Percentiles rank a stretch among this genome's conserved stretches.
These are phyloP conservation scores for Geococcyx californianus DNA, from an alignment of 2,113 vertebrate species.

Conservation along the genomic window DNA sequence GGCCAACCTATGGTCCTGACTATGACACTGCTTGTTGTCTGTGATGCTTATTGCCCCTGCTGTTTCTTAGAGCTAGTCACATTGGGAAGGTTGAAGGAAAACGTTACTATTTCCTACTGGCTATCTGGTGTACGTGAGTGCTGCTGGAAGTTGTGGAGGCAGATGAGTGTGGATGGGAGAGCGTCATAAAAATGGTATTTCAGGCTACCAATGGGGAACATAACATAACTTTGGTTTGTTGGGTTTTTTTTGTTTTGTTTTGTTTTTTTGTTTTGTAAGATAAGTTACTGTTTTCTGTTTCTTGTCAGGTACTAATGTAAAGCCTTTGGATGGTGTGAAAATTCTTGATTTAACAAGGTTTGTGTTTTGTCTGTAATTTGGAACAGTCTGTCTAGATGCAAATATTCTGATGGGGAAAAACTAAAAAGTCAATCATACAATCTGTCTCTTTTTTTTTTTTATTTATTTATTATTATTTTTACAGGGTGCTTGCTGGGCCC, in stretches of 20 bases:
- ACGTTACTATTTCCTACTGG: background rate
- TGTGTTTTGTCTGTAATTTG: constrained; percentile 39
- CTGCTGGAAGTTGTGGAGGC: background rate
- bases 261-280: too few species aligned
- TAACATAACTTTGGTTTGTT: too few species aligned
- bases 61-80: background rate
- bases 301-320: constrained; percentile 61
- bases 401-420: background rate
- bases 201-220: background rate
- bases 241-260: background rate
- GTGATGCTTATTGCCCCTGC: background rate
- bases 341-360: constrained; percentile 88
- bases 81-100: background rate
- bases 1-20: background rate
- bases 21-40: background rate
- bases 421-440: background rate
- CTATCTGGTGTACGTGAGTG: background rate
- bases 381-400: background rate
- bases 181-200: background rate
- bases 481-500: constrained; percentile 93
- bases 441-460: constrained; percentile 7
- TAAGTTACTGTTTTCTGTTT: constrained; percentile 53
- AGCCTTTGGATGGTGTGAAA: constrained; percentile 83
- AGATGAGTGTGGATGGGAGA: background rate
- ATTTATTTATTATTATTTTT: constrained; percentile 42